These are phyloP conservation scores for Hyphantria cunea DNA, from an alignment of 1,140 invertebrate genomes.

Conservation along the genomic window DNA sequence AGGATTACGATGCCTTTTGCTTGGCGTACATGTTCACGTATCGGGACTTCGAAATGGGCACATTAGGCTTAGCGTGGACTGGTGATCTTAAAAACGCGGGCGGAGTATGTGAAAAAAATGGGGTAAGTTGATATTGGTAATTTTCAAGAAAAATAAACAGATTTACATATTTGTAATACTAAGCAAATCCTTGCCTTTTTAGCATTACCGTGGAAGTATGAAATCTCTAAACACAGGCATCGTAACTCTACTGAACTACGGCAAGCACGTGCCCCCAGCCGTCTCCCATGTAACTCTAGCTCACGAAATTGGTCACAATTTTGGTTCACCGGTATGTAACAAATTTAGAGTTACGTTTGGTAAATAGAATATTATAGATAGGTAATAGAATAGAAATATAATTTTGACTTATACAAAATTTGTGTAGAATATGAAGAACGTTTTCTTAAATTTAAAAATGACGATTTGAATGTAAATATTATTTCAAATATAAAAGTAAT, in stretches of 20 bases:
- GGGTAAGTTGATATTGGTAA: slow-evolving; percentile 82
- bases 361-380: too few species aligned
- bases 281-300: slow-evolving; percentile 99
- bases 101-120: slow-evolving; percentile 96
- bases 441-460: too few species aligned
- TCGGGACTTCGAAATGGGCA: slow-evolving; percentile 99
- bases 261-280: slow-evolving; percentile 98
- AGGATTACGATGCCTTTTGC: slow-evolving; percentile 99
- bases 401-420: too few species aligned
- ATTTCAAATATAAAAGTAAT: too few species aligned
- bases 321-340: slow-evolving; percentile 93
- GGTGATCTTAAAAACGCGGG: slow-evolving; percentile 97
- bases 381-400: too few species aligned
- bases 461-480: too few species aligned
- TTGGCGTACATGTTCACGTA: slow-evolving; percentile 99
- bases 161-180: too few species aligned
- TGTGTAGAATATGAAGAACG: too few species aligned
- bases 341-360: background rate
- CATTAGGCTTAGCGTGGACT: slow-evolving; percentile 98
- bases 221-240: slow-evolving; percentile 99
- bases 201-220: slow-evolving; percentile 96
- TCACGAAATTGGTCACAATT: slow-evolving; percentile 99
- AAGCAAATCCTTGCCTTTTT: slow-evolving; percentile 28
- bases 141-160: background rate
- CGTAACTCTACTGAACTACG: slow-evolving; percentile 98